These are phyloP conservation scores for Pontoporia blainvillei DNA, from an alignment of 2,113 vertebrate genomes.

Conservation along the genomic window DNA sequence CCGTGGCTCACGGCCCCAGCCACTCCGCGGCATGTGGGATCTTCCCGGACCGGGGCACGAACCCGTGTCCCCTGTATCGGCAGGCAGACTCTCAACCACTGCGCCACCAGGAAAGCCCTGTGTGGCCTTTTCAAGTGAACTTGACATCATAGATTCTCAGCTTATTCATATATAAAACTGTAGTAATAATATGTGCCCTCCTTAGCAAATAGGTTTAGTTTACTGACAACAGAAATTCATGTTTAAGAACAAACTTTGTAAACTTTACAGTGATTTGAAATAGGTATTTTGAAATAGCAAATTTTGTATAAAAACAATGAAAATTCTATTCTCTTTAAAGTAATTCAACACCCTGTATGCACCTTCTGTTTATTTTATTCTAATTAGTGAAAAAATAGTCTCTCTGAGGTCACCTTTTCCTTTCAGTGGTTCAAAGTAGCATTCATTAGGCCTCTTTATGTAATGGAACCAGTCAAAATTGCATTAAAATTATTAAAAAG, in stretches of 20 bases:
- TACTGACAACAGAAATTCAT: neutral
- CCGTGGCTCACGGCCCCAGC: no score
- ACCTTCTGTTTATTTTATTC: neutral
- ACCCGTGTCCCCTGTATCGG: no score
- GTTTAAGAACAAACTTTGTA: neutral
- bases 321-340: neutral
- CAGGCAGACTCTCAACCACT: no score
- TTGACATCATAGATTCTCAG: neutral
- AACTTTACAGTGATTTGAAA: conserved; percentile 6
- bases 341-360: neutral
- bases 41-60: no score
- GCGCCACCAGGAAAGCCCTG: no score
- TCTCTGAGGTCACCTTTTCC: neutral
- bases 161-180: neutral
- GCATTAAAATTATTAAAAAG: neutral
- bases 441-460: neutral
- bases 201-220: neutral
- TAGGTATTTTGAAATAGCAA: neutral
- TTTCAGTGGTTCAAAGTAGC: neutral
- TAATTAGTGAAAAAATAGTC: neutral
- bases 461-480: neutral
- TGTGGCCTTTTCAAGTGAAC: neutral
- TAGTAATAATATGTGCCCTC: neutral
- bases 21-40: no score
- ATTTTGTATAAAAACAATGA: neutral